phyloP scores from a whole-genome alignment of 2,113 vertebrate genomes.

The Beaufortia kweichowensis region DNA sequence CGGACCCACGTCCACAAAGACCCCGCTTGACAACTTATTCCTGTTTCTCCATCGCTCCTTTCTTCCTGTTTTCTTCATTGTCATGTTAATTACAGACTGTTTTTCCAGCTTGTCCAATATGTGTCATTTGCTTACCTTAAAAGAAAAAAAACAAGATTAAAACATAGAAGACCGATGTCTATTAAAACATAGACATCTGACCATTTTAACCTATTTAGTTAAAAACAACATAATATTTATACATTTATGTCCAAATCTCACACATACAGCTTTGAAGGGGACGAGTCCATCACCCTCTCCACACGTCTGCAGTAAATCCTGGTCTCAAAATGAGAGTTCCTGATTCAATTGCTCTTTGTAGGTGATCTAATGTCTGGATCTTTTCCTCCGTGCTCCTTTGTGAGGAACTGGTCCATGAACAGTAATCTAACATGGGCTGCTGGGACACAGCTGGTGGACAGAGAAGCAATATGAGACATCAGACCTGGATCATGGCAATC shows the following conservation, averaged over 20 bases:
- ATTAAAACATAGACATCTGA: too few species aligned
- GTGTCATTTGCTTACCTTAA: too few species aligned
- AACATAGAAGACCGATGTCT: too few species aligned
- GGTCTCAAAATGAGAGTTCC: not conserved
- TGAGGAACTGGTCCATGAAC: conserved; percentile 14
- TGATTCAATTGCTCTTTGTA: conserved; percentile 2
- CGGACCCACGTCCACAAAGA: conserved; percentile 59
- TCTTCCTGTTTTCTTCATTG: not conserved
- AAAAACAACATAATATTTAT: too few species aligned
- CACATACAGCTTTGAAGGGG: not conserved
- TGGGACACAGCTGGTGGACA: conserved; percentile 38
- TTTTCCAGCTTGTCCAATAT: conserved; percentile 3
- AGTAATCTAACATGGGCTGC: conserved; percentile 30
- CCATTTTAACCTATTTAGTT: too few species aligned
- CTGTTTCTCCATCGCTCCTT: not conserved
- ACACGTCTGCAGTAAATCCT: not conserved
- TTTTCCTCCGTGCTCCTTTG: conserved; percentile 24
- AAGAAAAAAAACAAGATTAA: too few species aligned
- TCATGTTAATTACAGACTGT: not conserved
- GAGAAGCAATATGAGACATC: conserved; percentile 39
- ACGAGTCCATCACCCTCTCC: not conserved
- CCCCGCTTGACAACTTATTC: not conserved
- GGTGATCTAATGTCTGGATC: conserved; percentile 26
- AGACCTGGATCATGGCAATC: conserved; percentile 8
- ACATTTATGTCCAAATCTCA: too few species aligned